Conservation (phyloP, 2,113 vertebrate genomes). For the Cyanoramphus novaezelandiae region DNA sequence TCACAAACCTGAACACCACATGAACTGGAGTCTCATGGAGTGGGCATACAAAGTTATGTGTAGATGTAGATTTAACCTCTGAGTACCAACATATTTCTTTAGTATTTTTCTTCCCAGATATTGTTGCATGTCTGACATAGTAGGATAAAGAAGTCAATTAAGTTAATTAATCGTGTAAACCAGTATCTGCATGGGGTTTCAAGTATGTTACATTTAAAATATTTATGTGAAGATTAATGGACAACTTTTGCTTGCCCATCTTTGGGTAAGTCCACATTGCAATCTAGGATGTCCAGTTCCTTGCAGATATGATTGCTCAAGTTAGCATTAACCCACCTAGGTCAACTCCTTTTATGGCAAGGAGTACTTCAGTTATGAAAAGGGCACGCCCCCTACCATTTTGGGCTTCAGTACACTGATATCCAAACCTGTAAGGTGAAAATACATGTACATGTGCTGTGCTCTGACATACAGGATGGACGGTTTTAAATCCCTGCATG, state of each 20-base stretch:
- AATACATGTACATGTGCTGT: background rate
- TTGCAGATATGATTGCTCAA: background rate
- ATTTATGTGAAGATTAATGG: background rate
- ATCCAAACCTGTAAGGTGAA: background rate
- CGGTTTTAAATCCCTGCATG: background rate
- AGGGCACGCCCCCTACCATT: background rate
- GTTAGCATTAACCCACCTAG: background rate
- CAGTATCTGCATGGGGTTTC: background rate
- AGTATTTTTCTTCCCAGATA: background rate
- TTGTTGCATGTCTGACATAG: background rate
- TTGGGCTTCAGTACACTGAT: accelerated
- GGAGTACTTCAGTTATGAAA: background rate
- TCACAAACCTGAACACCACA: background rate
- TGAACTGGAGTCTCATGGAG: background rate
- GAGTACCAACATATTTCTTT: background rate
- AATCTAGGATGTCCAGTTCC: background rate
- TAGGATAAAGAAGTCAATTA: background rate
- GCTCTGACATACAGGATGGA: background rate
- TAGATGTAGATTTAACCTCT: background rate
- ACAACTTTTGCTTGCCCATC: background rate
- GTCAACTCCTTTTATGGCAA: background rate
- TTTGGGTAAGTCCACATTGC: accelerated
- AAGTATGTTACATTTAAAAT: background rate
- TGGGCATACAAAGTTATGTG: background rate
- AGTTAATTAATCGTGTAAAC: background rate